Evolutionary conservation across 2,888 invertebrate genomes (phyloP).

Genomic region (Flabesymbios commensalis): DNA sequence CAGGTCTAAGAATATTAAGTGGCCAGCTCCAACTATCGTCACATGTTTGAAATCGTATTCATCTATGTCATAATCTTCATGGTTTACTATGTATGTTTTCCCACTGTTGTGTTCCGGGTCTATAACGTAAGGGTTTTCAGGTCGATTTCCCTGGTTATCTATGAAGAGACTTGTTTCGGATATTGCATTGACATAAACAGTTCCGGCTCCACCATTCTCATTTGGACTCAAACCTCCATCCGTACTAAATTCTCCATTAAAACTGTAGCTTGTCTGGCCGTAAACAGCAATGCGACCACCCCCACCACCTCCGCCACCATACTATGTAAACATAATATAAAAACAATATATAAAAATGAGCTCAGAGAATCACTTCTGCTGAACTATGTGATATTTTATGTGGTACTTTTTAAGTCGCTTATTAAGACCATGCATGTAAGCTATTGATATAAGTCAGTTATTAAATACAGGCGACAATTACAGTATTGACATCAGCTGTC

Average conservation of each 20-base stretch:
- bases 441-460: too few species aligned
- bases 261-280: slow-evolving; percentile 33
- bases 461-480: too few species aligned
- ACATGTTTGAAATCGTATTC: slow-evolving; percentile 35
- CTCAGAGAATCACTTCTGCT: too few species aligned
- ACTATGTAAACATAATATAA: not conserved
- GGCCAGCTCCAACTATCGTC: slow-evolving; percentile 37
- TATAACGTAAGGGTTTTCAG: slow-evolving; percentile 32
- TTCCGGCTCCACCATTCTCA: slow-evolving; percentile 44
- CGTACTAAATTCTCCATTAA: slow-evolving; percentile 35
- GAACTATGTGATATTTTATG: too few species aligned
- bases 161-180: slow-evolving; percentile 25
- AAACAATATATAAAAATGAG: too few species aligned
- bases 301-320: slow-evolving; percentile 8
- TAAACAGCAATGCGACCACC: slow-evolving; percentile 14
- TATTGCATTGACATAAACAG: slow-evolving; percentile 33
- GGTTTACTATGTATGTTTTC: slow-evolving; percentile 36
- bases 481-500: too few species aligned
- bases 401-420: too few species aligned
- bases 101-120: slow-evolving; percentile 35
- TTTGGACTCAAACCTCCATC: slow-evolving; percentile 39
- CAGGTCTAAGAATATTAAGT: slow-evolving; percentile 37
- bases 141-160: slow-evolving; percentile 41
- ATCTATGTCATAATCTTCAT: slow-evolving; percentile 15
- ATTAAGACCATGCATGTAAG: too few species aligned